Evolutionary conservation across 2,113 vertebrate species (phyloP), one percentile per base, ranked within the genome.

Genomic region (Elaphurus davidianus): DNA sequence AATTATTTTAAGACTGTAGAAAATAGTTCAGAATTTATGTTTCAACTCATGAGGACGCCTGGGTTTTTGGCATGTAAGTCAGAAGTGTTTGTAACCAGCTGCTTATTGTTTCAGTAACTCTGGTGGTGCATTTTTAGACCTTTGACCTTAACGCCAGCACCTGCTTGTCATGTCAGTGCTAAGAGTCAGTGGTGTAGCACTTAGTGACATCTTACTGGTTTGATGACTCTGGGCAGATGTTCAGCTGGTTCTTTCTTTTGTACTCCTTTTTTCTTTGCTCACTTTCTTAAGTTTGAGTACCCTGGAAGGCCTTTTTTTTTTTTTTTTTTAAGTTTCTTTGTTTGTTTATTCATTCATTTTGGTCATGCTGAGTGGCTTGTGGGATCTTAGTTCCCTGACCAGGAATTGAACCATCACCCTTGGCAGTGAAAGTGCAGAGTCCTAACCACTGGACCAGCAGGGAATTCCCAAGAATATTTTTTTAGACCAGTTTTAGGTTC

Each of bases 61-160:
- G 25, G 27, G 3, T 21, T 86, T 87, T 67, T 92, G 45, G 13
- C 91, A 30, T 83, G 3, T 91, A 67, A 79, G 40, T 96, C n/a
- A 92, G 40, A 94, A 59, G 50, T 96, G 47, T 90, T 83, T 86
- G 36, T 92, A 57, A 76, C 17, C 19, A 81, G 59, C 16, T 78
- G 4, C 76, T 96, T 45, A 82, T 62, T 94, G 79, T 74, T 82
- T 91, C 76, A 62, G 40, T 82, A 64, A 88, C n/a, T 28, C 43
- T 84, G 52, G 40, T 67, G 13, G 71, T 93, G 17, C 79, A 87
- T 79, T 71, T 86, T 96, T 87, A 88, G 81, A 95, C 47, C 36
- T 96, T 89, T 95, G 95, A n/a, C 79, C 81, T 89, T 97, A 90
- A 50, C 45, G 16, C 81, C 50, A 76, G 50, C n/a, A 87, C 81